Evolutionary conservation across 2,888 invertebrate genomes (phyloP), one percentile per base, ranked within the genome.

Genomic region (Drosophila bunnanda): DNA sequence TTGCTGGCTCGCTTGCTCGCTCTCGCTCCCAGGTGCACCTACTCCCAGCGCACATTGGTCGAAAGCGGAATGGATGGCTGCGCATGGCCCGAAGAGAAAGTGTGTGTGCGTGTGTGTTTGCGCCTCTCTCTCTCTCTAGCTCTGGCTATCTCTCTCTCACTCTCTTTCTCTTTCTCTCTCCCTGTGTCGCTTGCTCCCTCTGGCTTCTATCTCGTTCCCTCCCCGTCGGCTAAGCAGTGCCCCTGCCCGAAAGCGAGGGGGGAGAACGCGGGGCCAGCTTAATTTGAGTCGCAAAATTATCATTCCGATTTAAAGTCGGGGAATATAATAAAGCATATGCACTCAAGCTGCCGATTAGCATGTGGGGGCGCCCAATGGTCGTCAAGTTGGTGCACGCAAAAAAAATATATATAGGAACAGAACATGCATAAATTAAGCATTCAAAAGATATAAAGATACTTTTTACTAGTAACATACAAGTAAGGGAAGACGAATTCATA

Each of bases 41-140:
- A 73, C 66, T 66, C 67, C 67, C 73, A 34, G 50, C 56, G 54
- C 72, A 73, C 78, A 83, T 83, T 83, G 83, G 83, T 82, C 82
- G 80, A 78, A 75, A 68, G 69, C 68, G 70, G 54, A 74, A 80
- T 72, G 80, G 72, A 83, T 85, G 78, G 82, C 78, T 76, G 83
- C 86, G 88, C 82, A 82, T 82, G 88, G 78, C 78, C 67, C 68
- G 53, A 48, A 70, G 66, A 74, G 73, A 70, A 46, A 56, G 60
- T 34, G 58, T 57, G 57, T 60, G 32, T 50, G 50, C 9, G 48
- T 13, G 30, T 32, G 48, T 52, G 52, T 59, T 32, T 32, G 46
- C 17, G 55, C 55, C n/a, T 1, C 25, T 44, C 38, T 30, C 55
- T 34, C 34, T 28, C 46, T 25, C 46, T 53, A 2, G 8, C 32